A percentile compares a stretch with the other conserved stretches of the same genome.
phyloP scores from a whole-genome alignment of 2,888 invertebrate species.

The Dasypolia templi region DNA sequence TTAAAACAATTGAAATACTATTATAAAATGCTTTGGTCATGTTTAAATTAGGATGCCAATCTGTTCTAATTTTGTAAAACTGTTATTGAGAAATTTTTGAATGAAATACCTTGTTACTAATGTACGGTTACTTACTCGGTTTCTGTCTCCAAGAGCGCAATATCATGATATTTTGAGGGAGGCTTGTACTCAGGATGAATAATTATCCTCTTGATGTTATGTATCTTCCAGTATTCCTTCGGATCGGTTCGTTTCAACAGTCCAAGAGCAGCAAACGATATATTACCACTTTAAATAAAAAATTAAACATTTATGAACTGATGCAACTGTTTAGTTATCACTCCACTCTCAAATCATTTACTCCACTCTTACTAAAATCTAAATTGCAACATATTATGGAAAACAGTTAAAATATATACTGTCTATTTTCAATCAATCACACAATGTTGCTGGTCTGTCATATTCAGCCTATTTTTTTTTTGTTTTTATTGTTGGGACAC shows the following conservation, averaged over 20 bases:
- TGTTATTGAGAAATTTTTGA: not conserved
- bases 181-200: constrained; percentile 71
- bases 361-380: too few species aligned
- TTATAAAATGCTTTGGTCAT: constrained; percentile 1
- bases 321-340: too few species aligned
- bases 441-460: too few species aligned
- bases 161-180: constrained; percentile 75
- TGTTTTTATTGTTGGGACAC: too few species aligned
- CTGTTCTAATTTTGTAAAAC: not conserved
- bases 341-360: too few species aligned
- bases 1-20: not conserved
- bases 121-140: constrained; percentile 51
- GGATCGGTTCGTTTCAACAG: constrained; percentile 55
- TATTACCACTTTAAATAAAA: too few species aligned
- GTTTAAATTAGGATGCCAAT: not conserved
- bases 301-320: too few species aligned
- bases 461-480: too few species aligned
- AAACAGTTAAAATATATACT: too few species aligned
- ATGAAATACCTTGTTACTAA: not conserved
- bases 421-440: too few species aligned
- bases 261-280: constrained; percentile 57
- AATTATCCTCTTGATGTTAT: constrained; percentile 53
- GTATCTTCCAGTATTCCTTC: constrained; percentile 49
- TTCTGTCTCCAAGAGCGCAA: constrained; percentile 73
- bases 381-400: too few species aligned